A percentile compares a stretch with the other conserved stretches of the same genome.
phyloP scores from a whole-genome alignment of 1,140 invertebrate species.

The Drosophila tristis region DNA sequence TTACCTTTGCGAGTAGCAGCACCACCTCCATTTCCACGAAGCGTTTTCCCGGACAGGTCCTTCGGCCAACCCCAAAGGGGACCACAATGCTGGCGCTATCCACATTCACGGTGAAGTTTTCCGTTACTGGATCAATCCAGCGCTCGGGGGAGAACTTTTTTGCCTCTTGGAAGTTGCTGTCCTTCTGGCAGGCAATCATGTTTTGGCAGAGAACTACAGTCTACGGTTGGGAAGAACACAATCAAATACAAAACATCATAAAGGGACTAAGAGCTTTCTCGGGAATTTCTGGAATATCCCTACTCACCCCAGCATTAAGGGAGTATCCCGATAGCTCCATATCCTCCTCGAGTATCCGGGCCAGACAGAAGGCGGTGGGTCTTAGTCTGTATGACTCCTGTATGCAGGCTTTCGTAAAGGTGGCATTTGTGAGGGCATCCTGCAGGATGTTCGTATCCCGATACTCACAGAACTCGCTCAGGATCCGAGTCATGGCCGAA shows the following conservation, averaged over 20 bases:
- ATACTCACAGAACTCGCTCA: slow-evolving; percentile 89
- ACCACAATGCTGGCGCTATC: slow-evolving; percentile 87
- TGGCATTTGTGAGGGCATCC: slow-evolving; percentile 87
- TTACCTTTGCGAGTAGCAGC: slow-evolving; percentile 90
- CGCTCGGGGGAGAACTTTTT: slow-evolving; percentile 91
- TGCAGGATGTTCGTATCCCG: slow-evolving; percentile 86
- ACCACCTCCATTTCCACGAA: slow-evolving; percentile 92
- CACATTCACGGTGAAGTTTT: slow-evolving; percentile 80
- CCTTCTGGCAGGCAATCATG: slow-evolving; percentile 91
- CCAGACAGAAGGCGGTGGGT: slow-evolving; percentile 93
- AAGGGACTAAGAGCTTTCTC: too few species aligned
- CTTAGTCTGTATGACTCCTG: slow-evolving; percentile 93
- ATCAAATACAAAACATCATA: background rate
- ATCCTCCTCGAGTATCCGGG: slow-evolving; percentile 91
- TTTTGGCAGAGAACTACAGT: slow-evolving; percentile 94
- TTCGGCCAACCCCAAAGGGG: slow-evolving; percentile 94
- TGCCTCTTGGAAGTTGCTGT: slow-evolving; percentile 92
- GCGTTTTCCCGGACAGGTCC: slow-evolving; percentile 92
- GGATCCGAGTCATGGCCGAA: slow-evolving; percentile 89
- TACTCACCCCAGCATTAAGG: slow-evolving; percentile 90
- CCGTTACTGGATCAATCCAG: slow-evolving; percentile 88
- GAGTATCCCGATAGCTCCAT: slow-evolving; percentile 90
- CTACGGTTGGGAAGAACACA: slow-evolving; percentile 85
- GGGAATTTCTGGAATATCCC: slow-evolving; percentile 8
- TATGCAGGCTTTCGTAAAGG: slow-evolving; percentile 93